Conservation (phyloP, 37 sponge, comb jelly and placozoan genomes). For the Trichoplax adhaerens region DNA sequence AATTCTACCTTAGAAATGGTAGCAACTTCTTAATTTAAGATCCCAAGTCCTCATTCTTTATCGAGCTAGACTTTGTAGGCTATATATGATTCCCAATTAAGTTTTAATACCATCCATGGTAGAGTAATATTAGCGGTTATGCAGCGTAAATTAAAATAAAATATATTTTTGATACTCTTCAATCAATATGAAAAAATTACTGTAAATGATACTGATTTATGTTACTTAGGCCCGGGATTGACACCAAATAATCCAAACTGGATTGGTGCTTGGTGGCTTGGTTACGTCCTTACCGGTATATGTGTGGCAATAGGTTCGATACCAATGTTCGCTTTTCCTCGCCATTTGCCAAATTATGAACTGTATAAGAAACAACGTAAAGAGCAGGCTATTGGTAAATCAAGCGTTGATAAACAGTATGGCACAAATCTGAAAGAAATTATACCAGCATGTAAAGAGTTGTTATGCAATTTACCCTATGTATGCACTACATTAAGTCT, state of each 20-base stretch:
- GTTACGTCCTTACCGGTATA: slow-evolving; percentile 27
- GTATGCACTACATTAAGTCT: slow-evolving; percentile 26
- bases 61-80: no score
- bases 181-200: no score
- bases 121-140: no score
- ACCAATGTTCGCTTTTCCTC: slow-evolving; percentile 61
- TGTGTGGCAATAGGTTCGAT: slow-evolving; percentile 20
- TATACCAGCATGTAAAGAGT: slow-evolving; percentile 26
- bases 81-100: no score
- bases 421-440: not conserved
- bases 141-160: no score
- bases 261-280: slow-evolving; percentile 82
- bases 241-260: slow-evolving; percentile 36
- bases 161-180: no score
- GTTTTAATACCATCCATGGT: no score
- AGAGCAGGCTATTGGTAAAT: slow-evolving; percentile 5
- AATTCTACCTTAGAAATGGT: no score
- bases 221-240: not conserved
- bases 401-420: not conserved
- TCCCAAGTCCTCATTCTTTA: no score
- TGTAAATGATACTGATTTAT: no score
- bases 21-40: no score
- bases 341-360: slow-evolving; percentile 24
- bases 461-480: slow-evolving; percentile 19
- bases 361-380: slow-evolving; percentile 13